Conservation (phyloP, 92 coral and sea anemone genomes). For the Pocillopora meandrina region DNA sequence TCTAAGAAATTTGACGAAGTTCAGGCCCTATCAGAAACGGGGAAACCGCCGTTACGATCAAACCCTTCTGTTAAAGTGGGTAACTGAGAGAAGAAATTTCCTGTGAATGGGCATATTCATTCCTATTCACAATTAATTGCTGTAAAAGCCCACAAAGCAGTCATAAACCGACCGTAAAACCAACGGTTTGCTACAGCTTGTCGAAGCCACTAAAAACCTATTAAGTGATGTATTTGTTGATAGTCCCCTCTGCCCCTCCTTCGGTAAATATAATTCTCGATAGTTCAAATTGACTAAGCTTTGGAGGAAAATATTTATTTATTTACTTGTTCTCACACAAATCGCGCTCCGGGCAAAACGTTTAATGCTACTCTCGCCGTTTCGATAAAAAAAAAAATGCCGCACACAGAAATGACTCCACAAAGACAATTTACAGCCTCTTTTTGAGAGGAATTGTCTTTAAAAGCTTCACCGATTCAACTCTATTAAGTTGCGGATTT, state of each 20-base stretch:
- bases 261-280: constrained; percentile 61
- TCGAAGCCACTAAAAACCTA: constrained; percentile 72
- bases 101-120: constrained; percentile 30
- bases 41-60: not conserved
- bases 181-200: constrained; percentile 68
- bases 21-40: not conserved
- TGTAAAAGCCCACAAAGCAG: constrained; percentile 62
- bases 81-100: constrained; percentile 5
- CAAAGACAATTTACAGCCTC: constrained; percentile 28
- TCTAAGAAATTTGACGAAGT: constrained; percentile 17
- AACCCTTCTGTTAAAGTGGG: constrained; percentile 9
- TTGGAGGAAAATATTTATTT: constrained; percentile 20
- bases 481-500: constrained; percentile 17
- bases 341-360: constrained; percentile 12
- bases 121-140: constrained; percentile 66
- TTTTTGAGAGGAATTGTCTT: constrained; percentile 21
- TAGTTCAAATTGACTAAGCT: constrained; percentile 36
- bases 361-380: constrained; percentile 38
- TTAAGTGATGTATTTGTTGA: constrained; percentile 79
- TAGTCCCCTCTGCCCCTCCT: constrained; percentile 63
- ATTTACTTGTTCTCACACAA: not conserved
- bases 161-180: constrained; percentile 67
- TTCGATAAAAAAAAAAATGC: not conserved
- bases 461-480: constrained; percentile 4
- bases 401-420: not conserved